Conservation (phyloP, 1,140 invertebrate species). For the Drosophila micromelanica region DNA sequence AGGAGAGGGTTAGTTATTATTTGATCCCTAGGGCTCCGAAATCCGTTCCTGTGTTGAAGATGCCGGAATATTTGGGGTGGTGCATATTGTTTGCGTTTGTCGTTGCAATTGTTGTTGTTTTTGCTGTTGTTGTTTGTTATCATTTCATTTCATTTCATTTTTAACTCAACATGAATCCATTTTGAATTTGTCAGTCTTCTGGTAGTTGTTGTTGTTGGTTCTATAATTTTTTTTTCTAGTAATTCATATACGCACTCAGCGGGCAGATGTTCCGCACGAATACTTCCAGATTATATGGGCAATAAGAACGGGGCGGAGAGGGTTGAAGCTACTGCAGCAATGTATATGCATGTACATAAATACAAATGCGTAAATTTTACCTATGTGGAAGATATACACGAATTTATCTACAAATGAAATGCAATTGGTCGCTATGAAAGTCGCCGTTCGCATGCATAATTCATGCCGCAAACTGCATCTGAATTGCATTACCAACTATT, state of each 20-base stretch:
- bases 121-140: slow-evolving; percentile 53
- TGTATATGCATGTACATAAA: slow-evolving; percentile 6
- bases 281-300: slow-evolving; percentile 16
- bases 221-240: slow-evolving; percentile 40
- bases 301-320: slow-evolving; percentile 11
- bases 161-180: slow-evolving; percentile 58
- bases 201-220: slow-evolving; percentile 13
- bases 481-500: slow-evolving; percentile 16
- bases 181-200: slow-evolving; percentile 58
- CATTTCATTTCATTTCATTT: slow-evolving; percentile 72
- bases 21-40: slow-evolving; percentile 34
- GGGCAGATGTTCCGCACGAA: slow-evolving; percentile 61
- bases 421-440: slow-evolving; percentile 43
- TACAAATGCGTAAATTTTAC: slow-evolving; percentile 10
- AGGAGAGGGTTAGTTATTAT: slow-evolving; percentile 70
- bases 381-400: slow-evolving; percentile 7
- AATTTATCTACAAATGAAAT: slow-evolving; percentile 51
- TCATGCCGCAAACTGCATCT: slow-evolving; percentile 33
- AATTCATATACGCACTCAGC: slow-evolving; percentile 61
- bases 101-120: slow-evolving; percentile 22
- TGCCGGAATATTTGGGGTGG: slow-evolving; percentile 17
- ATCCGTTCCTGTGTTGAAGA: background rate
- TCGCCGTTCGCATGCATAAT: slow-evolving; percentile 48
- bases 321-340: slow-evolving; percentile 23
- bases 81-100: background rate